Conservation (phyloP, 2,888 invertebrate species). For the Augiades crinisus region DNA sequence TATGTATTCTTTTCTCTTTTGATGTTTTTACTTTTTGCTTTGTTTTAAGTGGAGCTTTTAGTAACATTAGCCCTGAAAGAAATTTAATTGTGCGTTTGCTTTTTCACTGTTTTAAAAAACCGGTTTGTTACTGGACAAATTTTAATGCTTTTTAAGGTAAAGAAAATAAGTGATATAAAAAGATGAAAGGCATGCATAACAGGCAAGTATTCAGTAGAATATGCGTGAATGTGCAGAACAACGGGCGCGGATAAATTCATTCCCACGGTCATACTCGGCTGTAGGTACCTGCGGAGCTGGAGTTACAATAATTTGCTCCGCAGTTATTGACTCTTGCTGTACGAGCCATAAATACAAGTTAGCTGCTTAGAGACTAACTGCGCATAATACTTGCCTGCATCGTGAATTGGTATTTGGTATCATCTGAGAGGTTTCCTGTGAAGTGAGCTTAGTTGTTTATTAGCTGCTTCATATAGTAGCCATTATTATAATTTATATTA, state of each 20-base stretch:
- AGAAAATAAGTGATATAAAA: constrained; percentile 2
- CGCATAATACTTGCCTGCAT: constrained; percentile 27
- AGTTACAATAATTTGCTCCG: constrained; percentile 58
- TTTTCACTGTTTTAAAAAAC: not conserved
- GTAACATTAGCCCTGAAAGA: not conserved
- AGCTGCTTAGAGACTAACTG: constrained; percentile 37
- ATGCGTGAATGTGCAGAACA: constrained; percentile 42
- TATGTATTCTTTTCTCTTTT: not conserved
- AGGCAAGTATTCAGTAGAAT: constrained; percentile 16
- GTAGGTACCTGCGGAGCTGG: constrained; percentile 43
- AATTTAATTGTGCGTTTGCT: not conserved
- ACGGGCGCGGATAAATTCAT: constrained; percentile 46
- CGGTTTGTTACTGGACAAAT: too few relatives aligned
- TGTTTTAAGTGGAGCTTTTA: not conserved
- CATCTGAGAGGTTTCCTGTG: not conserved
- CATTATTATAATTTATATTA: too few relatives aligned
- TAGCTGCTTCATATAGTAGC: too few relatives aligned
- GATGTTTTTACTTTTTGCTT: not conserved
- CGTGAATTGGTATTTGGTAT: constrained; percentile 23
- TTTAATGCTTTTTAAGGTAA: too few relatives aligned
- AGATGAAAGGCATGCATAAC: constrained; percentile 22
- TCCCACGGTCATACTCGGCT: constrained; percentile 64
- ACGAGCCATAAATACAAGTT: constrained; percentile 43
- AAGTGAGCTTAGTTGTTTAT: not conserved
- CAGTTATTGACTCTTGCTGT: constrained; percentile 51